Evolutionary conservation across 2,113 vertebrate species (phyloP).

Genomic region (Nothobranchius furzeri): DNA sequence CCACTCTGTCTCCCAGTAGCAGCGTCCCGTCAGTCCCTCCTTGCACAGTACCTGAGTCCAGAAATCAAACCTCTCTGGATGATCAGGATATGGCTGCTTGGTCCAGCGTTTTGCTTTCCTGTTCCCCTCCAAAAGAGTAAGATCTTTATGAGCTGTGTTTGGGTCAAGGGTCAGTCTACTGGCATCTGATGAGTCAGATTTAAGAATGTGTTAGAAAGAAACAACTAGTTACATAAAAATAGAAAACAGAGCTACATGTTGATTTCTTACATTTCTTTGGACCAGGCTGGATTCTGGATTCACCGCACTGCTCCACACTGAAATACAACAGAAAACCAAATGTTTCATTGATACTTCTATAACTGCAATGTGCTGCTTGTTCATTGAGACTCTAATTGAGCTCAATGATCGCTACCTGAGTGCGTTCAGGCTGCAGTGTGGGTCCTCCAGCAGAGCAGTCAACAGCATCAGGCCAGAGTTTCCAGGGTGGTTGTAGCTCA

Average conservation of each 20-base stretch:
- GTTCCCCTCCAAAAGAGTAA: conserved; percentile 52
- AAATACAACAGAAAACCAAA: conserved; percentile 3
- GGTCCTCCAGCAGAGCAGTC: conserved; percentile 42
- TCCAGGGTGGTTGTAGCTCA: conserved; percentile 69
- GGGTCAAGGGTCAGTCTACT: conserved; percentile 57
- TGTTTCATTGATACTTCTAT: background rate
- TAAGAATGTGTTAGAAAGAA: background rate
- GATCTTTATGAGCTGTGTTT: conserved; percentile 62
- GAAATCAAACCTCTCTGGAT: conserved; percentile 56
- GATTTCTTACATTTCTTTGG: conserved; percentile 68
- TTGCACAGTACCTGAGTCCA: conserved; percentile 63
- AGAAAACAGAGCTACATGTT: background rate
- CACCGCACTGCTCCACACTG: conserved; percentile 58
- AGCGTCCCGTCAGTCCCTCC: conserved; percentile 49
- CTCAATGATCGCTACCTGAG: conserved; percentile 44
- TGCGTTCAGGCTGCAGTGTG: conserved; percentile 54
- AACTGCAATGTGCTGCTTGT: too few species aligned
- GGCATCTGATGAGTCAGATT: conserved; percentile 37
- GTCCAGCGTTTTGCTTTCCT: conserved; percentile 37
- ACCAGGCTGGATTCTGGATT: conserved; percentile 50
- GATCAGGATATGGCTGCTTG: conserved; percentile 33
- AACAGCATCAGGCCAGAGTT: conserved; percentile 48
- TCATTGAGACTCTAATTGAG: background rate
- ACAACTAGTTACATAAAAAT: background rate
- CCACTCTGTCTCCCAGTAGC: conserved; percentile 71